Evolutionary conservation across 1,140 invertebrate species (phyloP).

Genomic region (Chironomus striatipennis): DNA sequence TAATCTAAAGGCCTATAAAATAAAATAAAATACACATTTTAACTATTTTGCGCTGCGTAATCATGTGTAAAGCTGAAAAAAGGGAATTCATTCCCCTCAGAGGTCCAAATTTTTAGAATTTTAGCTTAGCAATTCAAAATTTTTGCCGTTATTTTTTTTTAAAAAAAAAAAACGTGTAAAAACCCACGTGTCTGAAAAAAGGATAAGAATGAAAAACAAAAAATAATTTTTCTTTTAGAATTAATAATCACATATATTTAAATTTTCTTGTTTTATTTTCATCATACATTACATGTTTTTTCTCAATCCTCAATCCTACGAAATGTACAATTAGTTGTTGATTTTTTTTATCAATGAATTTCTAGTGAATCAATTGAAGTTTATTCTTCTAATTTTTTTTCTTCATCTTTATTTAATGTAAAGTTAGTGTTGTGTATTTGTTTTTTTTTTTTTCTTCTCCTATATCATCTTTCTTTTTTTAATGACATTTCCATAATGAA

Average conservation of each 20-base stretch:
- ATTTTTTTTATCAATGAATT: conserved; percentile 15
- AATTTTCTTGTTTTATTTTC: conserved; percentile 15
- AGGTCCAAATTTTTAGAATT: too few species aligned
- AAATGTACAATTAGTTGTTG: conserved; percentile 9
- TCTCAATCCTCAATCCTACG: conserved; percentile 6
- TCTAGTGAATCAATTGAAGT: conserved; percentile 1
- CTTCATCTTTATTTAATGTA: conserved; percentile 13
- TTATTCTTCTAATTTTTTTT: not conserved
- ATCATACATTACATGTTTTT: conserved; percentile 14
- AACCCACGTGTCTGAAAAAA: not conserved
- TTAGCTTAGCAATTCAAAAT: too few species aligned
- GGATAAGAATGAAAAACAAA: not conserved
- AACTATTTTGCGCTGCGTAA: too few species aligned
- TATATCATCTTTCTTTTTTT: not conserved
- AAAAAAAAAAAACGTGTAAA: too few species aligned
- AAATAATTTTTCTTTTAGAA: not conserved
- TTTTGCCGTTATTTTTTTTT: too few species aligned
- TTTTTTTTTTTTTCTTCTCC: not conserved
- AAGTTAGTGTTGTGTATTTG: not conserved
- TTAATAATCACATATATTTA: conserved; percentile 15
- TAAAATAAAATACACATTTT: too few species aligned
- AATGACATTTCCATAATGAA: not conserved
- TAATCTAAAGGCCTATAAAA: too few species aligned
- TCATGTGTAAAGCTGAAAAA: too few species aligned
- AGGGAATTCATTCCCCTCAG: too few species aligned